Conservation (phyloP, 2,113 vertebrate genomes). For the Cinclus cinclus region DNA sequence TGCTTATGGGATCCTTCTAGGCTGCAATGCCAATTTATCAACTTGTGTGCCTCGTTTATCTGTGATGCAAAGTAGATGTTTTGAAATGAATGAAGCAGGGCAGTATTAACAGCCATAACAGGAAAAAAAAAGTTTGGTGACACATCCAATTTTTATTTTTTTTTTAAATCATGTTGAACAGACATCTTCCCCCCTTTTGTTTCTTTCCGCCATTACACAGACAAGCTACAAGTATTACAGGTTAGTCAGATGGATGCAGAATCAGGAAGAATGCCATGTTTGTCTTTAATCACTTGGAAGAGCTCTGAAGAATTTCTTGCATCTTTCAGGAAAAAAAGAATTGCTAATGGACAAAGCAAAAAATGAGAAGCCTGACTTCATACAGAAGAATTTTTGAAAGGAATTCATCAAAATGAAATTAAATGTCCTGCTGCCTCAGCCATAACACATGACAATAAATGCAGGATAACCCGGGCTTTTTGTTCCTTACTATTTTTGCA, state of each 20-base stretch:
- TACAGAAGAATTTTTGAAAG: neutral
- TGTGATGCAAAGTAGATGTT: neutral
- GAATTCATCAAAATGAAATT: neutral
- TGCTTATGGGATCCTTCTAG: neutral
- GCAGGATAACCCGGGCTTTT: neutral
- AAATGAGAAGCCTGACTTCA: neutral
- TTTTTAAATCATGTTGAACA: neutral
- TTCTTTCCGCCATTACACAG: neutral
- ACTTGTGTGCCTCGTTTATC: neutral
- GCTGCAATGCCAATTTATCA: neutral
- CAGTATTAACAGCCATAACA: neutral
- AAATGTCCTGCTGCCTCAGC: neutral
- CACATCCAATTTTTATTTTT: neutral
- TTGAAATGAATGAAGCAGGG: neutral
- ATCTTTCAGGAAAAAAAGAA: neutral
- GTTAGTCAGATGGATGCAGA: neutral
- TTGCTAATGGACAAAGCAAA: neutral
- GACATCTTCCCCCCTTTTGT: neutral
- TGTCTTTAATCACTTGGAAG: neutral
- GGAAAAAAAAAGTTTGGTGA: neutral
- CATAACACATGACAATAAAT: neutral
- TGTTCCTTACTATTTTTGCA: conserved; percentile 6
- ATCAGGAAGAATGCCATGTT: neutral
- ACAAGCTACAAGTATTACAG: neutral
- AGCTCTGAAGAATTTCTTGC: neutral